These are phyloP conservation scores for Epizoanthus scotinus DNA, from an alignment of 92 coral and sea anemone species.

Conservation along the genomic window DNA sequence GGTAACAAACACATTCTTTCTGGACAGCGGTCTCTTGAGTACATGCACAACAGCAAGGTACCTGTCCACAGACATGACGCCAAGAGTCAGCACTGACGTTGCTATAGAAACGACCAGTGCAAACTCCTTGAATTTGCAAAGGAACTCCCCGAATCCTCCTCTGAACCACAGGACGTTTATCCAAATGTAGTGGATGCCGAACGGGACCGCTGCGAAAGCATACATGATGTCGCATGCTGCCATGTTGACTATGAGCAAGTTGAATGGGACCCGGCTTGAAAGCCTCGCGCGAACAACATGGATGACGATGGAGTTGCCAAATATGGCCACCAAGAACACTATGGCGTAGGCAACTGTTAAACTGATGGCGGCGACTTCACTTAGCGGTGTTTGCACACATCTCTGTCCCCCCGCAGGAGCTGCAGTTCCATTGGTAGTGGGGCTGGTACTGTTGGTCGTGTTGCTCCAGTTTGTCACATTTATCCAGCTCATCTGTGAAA, in stretches of 20 bases:
- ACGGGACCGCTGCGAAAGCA: constrained; percentile 36
- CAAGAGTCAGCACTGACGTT: constrained; percentile 25
- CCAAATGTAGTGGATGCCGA: constrained; percentile 23
- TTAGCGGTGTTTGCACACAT: neutral
- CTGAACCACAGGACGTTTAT: constrained; percentile 14
- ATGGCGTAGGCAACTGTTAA: constrained; percentile 28
- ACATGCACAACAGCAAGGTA: constrained; percentile 35
- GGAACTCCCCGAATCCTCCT: constrained; percentile 36
- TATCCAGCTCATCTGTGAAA: constrained; percentile 21
- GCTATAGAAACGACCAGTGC: constrained; percentile 34
- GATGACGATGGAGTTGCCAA: constrained; percentile 37
- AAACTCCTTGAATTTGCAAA: constrained; percentile 37
- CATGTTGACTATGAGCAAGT: constrained; percentile 36
- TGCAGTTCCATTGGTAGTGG: constrained; percentile 12
- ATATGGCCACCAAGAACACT: constrained; percentile 8
- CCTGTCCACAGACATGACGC: constrained; percentile 39
- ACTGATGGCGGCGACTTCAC: constrained; percentile 5
- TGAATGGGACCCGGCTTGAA: constrained; percentile 34
- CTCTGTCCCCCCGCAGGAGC: neutral
- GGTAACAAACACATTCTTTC: constrained; percentile 12
- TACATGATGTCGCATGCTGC: constrained; percentile 39
- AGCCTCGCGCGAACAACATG: constrained; percentile 31
- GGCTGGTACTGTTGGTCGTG: neutral
- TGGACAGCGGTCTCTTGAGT: constrained; percentile 31
- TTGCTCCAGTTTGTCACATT: neutral